Evolutionary conservation across 1,140 invertebrate species (phyloP).

Genomic region (Eubasilissa regina): DNA sequence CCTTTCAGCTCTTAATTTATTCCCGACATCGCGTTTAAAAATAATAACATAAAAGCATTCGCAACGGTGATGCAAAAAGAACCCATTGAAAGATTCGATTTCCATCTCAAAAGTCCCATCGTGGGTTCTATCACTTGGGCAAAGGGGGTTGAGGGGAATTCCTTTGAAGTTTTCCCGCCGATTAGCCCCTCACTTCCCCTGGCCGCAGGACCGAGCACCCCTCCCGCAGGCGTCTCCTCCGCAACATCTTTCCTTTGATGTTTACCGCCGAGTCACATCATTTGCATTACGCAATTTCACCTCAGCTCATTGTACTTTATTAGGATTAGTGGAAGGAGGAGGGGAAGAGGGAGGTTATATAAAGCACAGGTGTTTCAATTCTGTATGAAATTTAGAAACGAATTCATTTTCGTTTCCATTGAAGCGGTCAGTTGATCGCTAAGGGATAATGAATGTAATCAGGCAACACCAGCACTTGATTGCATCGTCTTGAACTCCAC

Average conservation of each 20-base stretch:
- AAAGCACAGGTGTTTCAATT: constrained; percentile 15
- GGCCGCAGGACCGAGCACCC: neutral
- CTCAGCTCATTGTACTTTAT: constrained; percentile 49
- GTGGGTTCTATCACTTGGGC: neutral
- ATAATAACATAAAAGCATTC: constrained; percentile 3
- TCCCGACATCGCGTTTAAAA: constrained; percentile 20
- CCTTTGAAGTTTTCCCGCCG: constrained; percentile 56
- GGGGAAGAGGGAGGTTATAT: neutral
- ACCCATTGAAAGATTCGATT: constrained; percentile 35
- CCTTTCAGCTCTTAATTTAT: constrained; percentile 30
- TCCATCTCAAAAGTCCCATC: constrained; percentile 30
- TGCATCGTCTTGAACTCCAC: no score
- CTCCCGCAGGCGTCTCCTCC: constrained; percentile 1
- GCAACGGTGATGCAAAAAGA: constrained; percentile 14
- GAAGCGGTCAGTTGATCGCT: no score
- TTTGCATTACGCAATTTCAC: constrained; percentile 56
- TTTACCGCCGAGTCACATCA: constrained; percentile 54
- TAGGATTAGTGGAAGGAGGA: constrained; percentile 26
- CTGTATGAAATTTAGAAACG: no score
- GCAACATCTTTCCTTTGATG: constrained; percentile 46
- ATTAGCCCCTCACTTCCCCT: constrained; percentile 49
- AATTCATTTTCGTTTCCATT: no score
- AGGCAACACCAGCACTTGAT: no score
- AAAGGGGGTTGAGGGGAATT: constrained; percentile 3
- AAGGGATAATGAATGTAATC: no score